Conservation (phyloP, 2,888 invertebrate genomes). For the Netelia virgata region DNA sequence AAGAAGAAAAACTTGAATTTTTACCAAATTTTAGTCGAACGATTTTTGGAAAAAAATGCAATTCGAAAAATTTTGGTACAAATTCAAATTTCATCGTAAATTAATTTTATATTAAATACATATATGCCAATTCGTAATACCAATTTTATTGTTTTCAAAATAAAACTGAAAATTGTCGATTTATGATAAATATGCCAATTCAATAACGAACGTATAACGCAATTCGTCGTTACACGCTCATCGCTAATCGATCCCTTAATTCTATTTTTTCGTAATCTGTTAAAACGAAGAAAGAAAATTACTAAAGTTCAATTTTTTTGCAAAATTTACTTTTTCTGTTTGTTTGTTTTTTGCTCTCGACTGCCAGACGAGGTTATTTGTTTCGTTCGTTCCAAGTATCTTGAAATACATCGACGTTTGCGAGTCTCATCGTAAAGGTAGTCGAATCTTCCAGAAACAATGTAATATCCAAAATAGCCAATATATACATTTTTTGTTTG, state of each 20-base stretch:
- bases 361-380: constrained; percentile 51
- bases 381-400: constrained; percentile 25
- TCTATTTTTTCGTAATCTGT: constrained; percentile 15
- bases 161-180: neutral
- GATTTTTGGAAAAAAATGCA: too few relatives aligned
- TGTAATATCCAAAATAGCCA: neutral
- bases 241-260: neutral
- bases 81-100: neutral
- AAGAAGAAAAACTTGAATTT: too few relatives aligned
- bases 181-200: neutral
- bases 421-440: constrained; percentile 60
- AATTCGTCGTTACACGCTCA: neutral
- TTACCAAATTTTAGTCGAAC: too few relatives aligned
- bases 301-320: neutral
- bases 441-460: constrained; percentile 65
- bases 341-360: constrained; percentile 35
- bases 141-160: neutral
- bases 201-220: neutral
- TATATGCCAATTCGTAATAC: constrained; percentile 27
- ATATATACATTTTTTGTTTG: constrained; percentile 35
- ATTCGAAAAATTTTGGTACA: too few relatives aligned
- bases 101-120: constrained; percentile 19
- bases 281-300: neutral
- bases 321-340: neutral
- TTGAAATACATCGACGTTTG: constrained; percentile 74